Conservation (phyloP, 2,888 invertebrate genomes). For the Oscheius sp. region DNA sequence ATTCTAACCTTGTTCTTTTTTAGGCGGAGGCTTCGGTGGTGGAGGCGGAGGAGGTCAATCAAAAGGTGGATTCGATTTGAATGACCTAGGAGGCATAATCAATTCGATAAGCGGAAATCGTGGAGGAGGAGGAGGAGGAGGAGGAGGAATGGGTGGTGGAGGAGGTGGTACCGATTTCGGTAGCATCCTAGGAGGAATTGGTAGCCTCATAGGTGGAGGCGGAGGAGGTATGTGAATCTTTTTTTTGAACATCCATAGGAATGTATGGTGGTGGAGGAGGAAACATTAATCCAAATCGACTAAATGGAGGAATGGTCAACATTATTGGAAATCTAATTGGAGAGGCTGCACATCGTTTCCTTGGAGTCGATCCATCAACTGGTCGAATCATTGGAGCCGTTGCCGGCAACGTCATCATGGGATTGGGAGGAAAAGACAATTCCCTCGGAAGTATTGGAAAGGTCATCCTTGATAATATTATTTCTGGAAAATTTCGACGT, state of each 20-base stretch:
- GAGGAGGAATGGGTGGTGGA: constrained; percentile 37
- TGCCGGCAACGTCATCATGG: constrained; percentile 69
- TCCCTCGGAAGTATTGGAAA: constrained; percentile 69
- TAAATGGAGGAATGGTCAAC: constrained; percentile 66
- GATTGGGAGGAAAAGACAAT: constrained; percentile 70
- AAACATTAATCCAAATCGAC: constrained; percentile 61
- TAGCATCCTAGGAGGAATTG: constrained; percentile 60
- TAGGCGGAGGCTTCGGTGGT: constrained; percentile 33
- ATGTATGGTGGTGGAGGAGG: constrained; percentile 38
- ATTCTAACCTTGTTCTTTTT: neutral
- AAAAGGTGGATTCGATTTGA: constrained; percentile 35
- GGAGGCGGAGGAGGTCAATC: constrained; percentile 47
- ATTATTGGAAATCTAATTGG: constrained; percentile 68
- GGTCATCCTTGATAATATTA: constrained; percentile 70
- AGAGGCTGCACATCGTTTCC: constrained; percentile 69
- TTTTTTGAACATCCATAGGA: too few relatives aligned
- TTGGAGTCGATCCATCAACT: constrained; percentile 69
- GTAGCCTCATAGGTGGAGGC: constrained; percentile 64
- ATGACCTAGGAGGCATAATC: constrained; percentile 39
- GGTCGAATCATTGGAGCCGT: constrained; percentile 66
- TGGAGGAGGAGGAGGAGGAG: constrained; percentile 34
- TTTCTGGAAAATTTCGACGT: constrained; percentile 68
- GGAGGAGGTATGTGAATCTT: too few relatives aligned
- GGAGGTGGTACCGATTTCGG: constrained; percentile 48
- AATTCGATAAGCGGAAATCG: constrained; percentile 44